Conservation (phyloP, 2,797 vertebrate species). For the Poecile montanus region DNA sequence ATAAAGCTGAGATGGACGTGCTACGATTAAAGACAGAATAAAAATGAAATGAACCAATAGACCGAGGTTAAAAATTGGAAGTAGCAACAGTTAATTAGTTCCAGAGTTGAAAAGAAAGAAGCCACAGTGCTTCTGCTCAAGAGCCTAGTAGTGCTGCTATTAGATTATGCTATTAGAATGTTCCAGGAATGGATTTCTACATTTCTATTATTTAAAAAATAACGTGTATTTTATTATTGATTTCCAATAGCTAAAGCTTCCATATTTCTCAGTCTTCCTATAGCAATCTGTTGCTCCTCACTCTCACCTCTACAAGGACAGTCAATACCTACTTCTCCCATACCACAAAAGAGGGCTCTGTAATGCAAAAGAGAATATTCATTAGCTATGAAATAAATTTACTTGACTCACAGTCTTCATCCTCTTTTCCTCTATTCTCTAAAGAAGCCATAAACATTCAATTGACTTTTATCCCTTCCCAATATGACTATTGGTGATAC, state of each 20-base stretch:
- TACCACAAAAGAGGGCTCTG: neutral
- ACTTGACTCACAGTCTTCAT: neutral
- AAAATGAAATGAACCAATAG: constrained; percentile 66
- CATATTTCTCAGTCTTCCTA: neutral
- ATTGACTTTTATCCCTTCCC: neutral
- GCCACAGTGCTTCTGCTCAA: constrained; percentile 27
- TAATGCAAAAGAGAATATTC: neutral
- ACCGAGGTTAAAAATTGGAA: constrained; percentile 61
- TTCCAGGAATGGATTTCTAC: neutral
- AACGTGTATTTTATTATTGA: neutral
- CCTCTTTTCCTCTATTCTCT: neutral
- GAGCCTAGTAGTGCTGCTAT: neutral
- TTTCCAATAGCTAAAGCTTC: neutral
- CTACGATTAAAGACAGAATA: constrained; percentile 68
- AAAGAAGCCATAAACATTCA: neutral
- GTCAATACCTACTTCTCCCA: neutral
- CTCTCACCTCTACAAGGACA: neutral
- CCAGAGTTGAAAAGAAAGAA: constrained; percentile 38
- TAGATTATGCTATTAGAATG: neutral
- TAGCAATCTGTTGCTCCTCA: neutral
- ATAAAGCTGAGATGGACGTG: constrained; percentile 48
- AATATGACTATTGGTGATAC: neutral
- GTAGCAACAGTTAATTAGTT: constrained; percentile 63
- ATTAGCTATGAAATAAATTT: neutral
- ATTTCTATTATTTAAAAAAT: neutral